Evolutionary conservation across 1,140 invertebrate genomes (phyloP).

Genomic region (Zaprionus taronus): DNA sequence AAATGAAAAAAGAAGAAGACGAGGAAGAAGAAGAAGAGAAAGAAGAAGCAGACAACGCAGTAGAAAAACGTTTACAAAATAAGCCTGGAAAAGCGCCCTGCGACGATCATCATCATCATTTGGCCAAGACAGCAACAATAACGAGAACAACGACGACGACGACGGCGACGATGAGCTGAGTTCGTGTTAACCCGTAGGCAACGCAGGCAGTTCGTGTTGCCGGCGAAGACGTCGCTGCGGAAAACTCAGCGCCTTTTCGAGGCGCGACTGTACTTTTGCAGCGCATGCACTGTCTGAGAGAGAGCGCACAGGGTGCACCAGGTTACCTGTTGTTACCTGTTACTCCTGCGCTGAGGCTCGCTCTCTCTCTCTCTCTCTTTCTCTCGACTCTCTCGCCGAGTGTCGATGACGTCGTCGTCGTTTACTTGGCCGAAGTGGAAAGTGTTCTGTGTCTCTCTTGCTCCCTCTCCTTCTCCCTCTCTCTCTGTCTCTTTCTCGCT

Average conservation of each 20-base stretch:
- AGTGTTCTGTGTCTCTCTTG: slow-evolving; percentile 18
- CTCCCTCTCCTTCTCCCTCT: neutral
- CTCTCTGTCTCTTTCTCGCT: neutral
- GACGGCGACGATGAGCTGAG: slow-evolving; percentile 1
- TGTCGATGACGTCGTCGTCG: slow-evolving; percentile 34
- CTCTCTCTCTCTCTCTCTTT: slow-evolving; percentile 8
- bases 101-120: slow-evolving; percentile 32
- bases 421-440: slow-evolving; percentile 37
- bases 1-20: neutral
- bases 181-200: slow-evolving; percentile 50
- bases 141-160: neutral
- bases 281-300: slow-evolving; percentile 3
- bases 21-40: neutral
- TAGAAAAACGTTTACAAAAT: slow-evolving; percentile 23
- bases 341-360: slow-evolving; percentile 33
- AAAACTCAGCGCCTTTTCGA: slow-evolving; percentile 52
- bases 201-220: slow-evolving; percentile 7
- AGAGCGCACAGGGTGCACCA: slow-evolving; percentile 43
- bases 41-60: slow-evolving; percentile 7
- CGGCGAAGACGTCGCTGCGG: slow-evolving; percentile 37
- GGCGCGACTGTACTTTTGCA: slow-evolving; percentile 60
- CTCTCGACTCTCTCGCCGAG: slow-evolving; percentile 20
- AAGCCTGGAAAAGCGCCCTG: slow-evolving; percentile 40
- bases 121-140: slow-evolving; percentile 25
- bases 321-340: slow-evolving; percentile 20